phyloP scores from a whole-genome alignment of 1,140 invertebrate genomes.

The Sitodiplosis mosellana region DNA sequence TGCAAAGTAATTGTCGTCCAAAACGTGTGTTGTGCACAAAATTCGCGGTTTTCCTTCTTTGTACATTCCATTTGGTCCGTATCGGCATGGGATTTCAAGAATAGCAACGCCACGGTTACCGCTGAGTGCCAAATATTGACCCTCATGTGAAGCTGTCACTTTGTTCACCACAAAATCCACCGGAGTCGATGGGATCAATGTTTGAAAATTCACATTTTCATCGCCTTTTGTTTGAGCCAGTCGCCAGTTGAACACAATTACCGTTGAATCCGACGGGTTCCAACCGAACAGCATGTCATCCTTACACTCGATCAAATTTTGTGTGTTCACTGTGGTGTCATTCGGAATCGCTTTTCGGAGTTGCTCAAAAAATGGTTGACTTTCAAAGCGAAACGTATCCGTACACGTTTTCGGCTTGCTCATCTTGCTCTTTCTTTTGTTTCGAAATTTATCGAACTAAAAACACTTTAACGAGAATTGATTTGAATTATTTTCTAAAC shows the following conservation, averaged over 20 bases:
- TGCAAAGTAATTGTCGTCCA: slow-evolving; percentile 41
- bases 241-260: slow-evolving; percentile 20
- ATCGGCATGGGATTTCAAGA: slow-evolving; percentile 25
- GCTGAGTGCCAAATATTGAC: slow-evolving; percentile 17
- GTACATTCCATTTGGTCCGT: slow-evolving; percentile 20
- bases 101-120: slow-evolving; percentile 21
- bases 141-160: slow-evolving; percentile 20
- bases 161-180: slow-evolving; percentile 22
- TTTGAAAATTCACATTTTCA: slow-evolving; percentile 10
- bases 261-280: slow-evolving; percentile 12
- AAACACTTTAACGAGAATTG: no score
- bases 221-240: slow-evolving; percentile 6
- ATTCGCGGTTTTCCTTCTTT: slow-evolving; percentile 17
- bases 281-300: slow-evolving; percentile 21
- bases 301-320: slow-evolving; percentile 20
- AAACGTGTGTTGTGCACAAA: slow-evolving; percentile 27
- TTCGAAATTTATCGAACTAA: no score
- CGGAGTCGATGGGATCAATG: slow-evolving; percentile 17
- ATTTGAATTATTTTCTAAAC: no score
- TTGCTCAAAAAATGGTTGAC: no score
- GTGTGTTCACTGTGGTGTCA: slow-evolving; percentile 8
- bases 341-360: no score
- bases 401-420: no score
- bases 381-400: no score
- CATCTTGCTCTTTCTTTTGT: no score